phyloP scores from a whole-genome alignment of 2,888 invertebrate species.

The Lumbricus terrestris region DNA sequence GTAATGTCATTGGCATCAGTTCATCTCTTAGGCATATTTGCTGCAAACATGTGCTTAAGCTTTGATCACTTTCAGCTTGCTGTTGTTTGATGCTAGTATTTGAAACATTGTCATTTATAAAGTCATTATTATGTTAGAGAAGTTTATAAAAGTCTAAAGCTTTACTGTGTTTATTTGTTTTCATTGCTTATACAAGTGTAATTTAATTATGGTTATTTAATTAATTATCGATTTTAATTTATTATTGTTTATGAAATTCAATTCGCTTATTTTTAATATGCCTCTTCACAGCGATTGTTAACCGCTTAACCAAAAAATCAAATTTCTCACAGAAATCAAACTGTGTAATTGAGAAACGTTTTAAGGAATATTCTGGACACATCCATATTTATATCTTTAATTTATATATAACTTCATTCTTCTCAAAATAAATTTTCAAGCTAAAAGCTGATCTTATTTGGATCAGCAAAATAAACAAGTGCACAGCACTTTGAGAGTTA shows the following conservation, averaged over 20 bases:
- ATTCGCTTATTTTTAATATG: not conserved
- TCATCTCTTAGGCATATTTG: not conserved
- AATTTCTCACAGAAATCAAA: not conserved
- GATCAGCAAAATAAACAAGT: not conserved
- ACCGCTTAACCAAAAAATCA: not conserved
- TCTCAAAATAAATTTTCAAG: not conserved
- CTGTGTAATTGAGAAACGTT: not conserved
- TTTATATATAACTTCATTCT: not conserved
- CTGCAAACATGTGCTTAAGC: not conserved
- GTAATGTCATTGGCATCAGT: not conserved
- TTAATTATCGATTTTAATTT: not conserved
- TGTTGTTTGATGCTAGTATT: not conserved
- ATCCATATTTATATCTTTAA: not conserved
- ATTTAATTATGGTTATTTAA: not conserved
- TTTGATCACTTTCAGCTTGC: not conserved
- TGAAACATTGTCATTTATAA: not conserved
- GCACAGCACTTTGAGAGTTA: too few species aligned
- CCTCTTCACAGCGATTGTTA: not conserved
- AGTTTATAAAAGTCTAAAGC: not conserved
- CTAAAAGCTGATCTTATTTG: not conserved
- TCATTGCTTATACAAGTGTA: not conserved
- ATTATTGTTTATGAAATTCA: not conserved
- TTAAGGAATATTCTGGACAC: not conserved
- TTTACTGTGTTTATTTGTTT: not conserved
- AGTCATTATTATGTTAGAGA: not conserved